Evolutionary conservation across 2,888 invertebrate genomes (phyloP), one percentile per base, ranked within the genome.

Genomic region (Ochropleura leucogaster): DNA sequence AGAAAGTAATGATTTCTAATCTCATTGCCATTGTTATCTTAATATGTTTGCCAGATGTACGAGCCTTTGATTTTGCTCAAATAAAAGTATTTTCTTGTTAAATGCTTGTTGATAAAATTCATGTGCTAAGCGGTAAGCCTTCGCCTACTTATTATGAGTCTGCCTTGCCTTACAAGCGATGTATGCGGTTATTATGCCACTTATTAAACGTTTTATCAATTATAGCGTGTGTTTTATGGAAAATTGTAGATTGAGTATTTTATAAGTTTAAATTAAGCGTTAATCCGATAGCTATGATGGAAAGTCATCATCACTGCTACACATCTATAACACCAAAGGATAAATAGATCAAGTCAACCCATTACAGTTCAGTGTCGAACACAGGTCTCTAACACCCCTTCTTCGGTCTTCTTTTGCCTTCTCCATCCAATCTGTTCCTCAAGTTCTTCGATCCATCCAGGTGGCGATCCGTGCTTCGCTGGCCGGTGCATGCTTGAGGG

Each of bases 1-100:
- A 90, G 92, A 93, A 93, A 94, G 92, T 93, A 93, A 93, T 93
- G 90, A 92, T 93, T 94, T 92, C 91, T 91, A 92, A 93, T 93
- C 91, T 93, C 90, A 93, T 92, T 92, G 92, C 91, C 90, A 90
- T 89, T 92, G 93, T 93, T 93, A 94, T 93, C 93, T 90, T 89
- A 91, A 91, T 91, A 89, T 86, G 89, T 89, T 87, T 70, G 77
- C 86, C 85, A 84, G 79, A 77, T 75, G 81, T 87, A 85, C 80
- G 79, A 82, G 82, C 82, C 73, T 79, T 85, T 74, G 68, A 57
- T 83, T 79, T 88, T 86, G 84, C 77, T 83, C 72, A 83, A 85
- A 88, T 85, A 84, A 78, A 80, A 68, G 49, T 68, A 81, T 81
- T 80, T 80, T 70, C 77, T 84, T 65, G 69, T 77, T 59, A 79